Percentiles rank a stretch among this genome's conserved stretches.
Conservation (phyloP, 2,888 invertebrate genomes). For the Drosophila falleni region DNA sequence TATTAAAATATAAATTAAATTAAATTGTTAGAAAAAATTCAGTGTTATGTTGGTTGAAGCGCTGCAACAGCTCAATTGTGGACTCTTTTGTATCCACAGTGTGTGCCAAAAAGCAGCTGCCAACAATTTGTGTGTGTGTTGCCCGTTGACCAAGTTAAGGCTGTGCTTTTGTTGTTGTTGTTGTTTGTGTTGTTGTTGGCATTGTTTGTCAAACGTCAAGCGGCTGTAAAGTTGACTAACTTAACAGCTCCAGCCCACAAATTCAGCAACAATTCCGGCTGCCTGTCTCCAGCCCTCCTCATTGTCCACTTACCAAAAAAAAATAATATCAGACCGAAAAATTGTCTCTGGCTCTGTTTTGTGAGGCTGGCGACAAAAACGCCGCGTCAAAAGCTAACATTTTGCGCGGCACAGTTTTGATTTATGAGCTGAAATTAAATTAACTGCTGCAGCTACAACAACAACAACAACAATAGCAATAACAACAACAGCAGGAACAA, state of each 20-base stretch:
- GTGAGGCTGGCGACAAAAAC: conserved; percentile 69
- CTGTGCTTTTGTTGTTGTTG: conserved; percentile 23
- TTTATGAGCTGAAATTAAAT: conserved; percentile 82
- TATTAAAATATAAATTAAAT: neutral
- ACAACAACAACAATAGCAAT: conserved; percentile 30
- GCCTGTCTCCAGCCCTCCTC: conserved; percentile 21
- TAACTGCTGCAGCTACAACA: conserved; percentile 72
- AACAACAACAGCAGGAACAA: conserved; percentile 20
- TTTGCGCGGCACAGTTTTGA: conserved; percentile 82
- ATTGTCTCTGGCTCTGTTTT: conserved; percentile 42
- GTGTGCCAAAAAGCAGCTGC: conserved; percentile 48
- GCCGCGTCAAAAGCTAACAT: conserved; percentile 77
- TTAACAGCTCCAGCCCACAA: conserved; percentile 57
- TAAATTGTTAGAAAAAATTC: conserved; percentile 7
- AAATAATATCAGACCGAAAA: conserved; percentile 44
- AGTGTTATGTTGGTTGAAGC: conserved; percentile 1
- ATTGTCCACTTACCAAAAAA: neutral
- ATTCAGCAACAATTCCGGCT: conserved; percentile 46
- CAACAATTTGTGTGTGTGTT: conserved; percentile 36
- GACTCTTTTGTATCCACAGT: conserved; percentile 6
- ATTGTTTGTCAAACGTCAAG: conserved; percentile 76
- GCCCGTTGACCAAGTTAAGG: conserved; percentile 50
- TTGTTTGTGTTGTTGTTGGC: conserved; percentile 33
- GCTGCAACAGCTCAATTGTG: conserved; percentile 15
- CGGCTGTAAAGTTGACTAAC: conserved; percentile 68